Conservation (phyloP, 2,113 vertebrate genomes). For the Tetrao urogallus region DNA sequence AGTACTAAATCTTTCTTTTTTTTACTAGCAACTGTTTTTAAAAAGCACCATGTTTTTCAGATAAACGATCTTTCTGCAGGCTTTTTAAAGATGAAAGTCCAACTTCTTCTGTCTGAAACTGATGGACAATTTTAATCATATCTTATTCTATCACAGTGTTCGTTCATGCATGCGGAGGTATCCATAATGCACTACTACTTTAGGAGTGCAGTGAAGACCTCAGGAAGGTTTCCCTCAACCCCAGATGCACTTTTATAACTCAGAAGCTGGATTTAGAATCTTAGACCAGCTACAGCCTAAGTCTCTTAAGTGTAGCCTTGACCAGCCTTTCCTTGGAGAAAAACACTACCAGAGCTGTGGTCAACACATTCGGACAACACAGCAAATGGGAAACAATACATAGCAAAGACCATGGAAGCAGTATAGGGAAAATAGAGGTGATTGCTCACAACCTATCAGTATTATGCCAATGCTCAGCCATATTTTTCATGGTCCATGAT, state of each 20-base stretch:
- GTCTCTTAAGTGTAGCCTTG: background rate
- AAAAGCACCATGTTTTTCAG: background rate
- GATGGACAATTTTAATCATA: background rate
- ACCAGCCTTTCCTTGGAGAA: background rate
- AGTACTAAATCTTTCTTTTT: background rate
- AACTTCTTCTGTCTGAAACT: background rate
- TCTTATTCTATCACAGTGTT: background rate
- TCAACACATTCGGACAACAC: background rate
- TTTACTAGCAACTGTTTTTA: background rate
- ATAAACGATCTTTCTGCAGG: background rate
- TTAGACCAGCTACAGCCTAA: background rate
- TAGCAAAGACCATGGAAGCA: background rate
- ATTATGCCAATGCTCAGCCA: background rate
- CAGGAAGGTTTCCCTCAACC: background rate
- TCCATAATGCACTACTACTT: background rate
- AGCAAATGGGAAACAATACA: background rate
- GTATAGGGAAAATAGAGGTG: background rate
- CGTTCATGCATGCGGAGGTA: background rate
- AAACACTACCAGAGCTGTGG: background rate
- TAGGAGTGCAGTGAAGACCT: background rate
- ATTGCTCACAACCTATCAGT: background rate
- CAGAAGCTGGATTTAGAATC: background rate
- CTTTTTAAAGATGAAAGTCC: background rate
- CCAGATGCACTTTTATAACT: background rate
- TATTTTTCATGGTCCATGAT: background rate